Conservation (phyloP, 2,888 invertebrate species). For the Acronicta alni region DNA sequence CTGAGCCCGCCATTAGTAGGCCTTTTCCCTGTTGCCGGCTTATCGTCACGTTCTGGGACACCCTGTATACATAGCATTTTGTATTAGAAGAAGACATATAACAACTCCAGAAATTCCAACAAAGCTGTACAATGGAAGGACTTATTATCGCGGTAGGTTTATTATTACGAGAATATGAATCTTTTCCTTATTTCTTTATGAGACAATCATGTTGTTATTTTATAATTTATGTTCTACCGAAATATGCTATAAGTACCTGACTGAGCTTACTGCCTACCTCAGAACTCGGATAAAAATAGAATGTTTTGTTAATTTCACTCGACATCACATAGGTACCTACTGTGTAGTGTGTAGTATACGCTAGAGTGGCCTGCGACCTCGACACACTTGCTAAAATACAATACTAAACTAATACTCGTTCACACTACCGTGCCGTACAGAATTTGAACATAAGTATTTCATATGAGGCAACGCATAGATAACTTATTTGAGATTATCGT, state of each 20-base stretch:
- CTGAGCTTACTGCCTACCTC: slow-evolving; percentile 10
- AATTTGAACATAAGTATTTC: slow-evolving; percentile 11
- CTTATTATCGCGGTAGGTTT: too few species aligned
- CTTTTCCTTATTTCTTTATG: too few species aligned
- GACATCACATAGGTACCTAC: slow-evolving; percentile 24
- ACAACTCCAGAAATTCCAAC: too few species aligned
- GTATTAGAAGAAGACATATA: too few species aligned
- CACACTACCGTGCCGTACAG: slow-evolving; percentile 25
- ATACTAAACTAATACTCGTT: slow-evolving; percentile 51
- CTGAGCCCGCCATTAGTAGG: too few species aligned
- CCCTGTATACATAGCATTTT: too few species aligned
- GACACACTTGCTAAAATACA: slow-evolving; percentile 69
- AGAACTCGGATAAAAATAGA: slow-evolving; percentile 20
- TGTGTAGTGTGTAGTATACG: slow-evolving; percentile 62
- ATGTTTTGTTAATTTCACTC: slow-evolving; percentile 51
- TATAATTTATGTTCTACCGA: too few species aligned
- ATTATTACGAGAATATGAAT: too few species aligned
- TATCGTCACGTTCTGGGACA: too few species aligned
- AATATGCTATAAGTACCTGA: background rate
- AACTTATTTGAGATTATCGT: slow-evolving; percentile 49
- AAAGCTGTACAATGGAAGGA: too few species aligned
- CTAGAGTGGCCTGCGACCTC: slow-evolving; percentile 70
- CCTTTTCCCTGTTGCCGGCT: too few species aligned
- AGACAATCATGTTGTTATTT: too few species aligned
- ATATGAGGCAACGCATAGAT: background rate